Base-by-base conservation (phyloP, 1,140 invertebrate species). In the Penaeus indicus region DNA sequence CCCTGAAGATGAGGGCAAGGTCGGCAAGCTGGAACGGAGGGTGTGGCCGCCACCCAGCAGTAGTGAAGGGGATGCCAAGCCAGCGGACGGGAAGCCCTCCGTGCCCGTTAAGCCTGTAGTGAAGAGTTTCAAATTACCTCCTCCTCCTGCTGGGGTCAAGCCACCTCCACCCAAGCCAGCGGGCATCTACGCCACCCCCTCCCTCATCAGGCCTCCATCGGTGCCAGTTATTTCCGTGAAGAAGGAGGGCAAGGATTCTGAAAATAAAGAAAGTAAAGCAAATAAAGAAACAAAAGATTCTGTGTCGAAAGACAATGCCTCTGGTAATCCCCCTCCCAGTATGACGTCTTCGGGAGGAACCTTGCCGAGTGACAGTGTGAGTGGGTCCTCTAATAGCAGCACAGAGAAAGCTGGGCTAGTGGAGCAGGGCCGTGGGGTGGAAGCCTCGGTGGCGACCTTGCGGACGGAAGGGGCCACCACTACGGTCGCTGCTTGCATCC, bases 361-460 rank as follows among this genome's bases (percentile, higher is more conserved):
- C 69, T 22, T 27, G 64, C 85, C 85, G 3, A 79, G 77, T 25
- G 77, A 79, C 62, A 80, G 77, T 60, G 62, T 79, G 13, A 69
- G 62, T 67, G 62, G 38, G 10, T 86, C 85, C 8, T 86, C 85
- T n/a, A 60, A n/a, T 27, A 77, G 63, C 62, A 77, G 80, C 60
- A 60, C 87, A 42, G 84, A 84, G 78, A 81, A 67, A 42, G 86
- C 84, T n/a, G 83, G 92, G 18, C 93, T 93, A 1, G 94, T 95
- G 86, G 95, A 96, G 75, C 95, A 94, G 85, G 96, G 96, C 42
- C 87, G 96, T 21, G 96, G 96, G 90, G 94, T 96, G 78, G 95
- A 95, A 2, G 94, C 94, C 47, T 94, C 95, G 0, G 93, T 96
- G 47, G 91, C 94, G 94, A 16, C 95, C 94, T 93, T 97, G 77